Conservation (phyloP, 2,113 vertebrate species). For the Ptychochromis oligacanthus region DNA sequence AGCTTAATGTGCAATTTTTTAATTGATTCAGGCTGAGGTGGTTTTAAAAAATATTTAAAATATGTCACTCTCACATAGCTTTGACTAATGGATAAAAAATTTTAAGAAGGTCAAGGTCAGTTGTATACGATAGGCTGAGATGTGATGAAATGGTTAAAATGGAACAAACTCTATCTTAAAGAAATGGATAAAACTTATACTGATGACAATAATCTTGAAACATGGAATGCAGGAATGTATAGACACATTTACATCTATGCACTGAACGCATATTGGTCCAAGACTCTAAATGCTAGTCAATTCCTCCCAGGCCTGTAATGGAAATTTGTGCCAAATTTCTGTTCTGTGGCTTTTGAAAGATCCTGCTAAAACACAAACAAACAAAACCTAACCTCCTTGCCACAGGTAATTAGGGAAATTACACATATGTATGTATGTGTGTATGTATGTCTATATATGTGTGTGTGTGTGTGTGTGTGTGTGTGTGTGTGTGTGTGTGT, state of each 20-base stretch:
- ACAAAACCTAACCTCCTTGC: neutral
- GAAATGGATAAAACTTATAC: too few species aligned
- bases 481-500: too few species aligned
- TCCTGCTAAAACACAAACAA: slow-evolving; percentile 11
- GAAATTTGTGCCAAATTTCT: neutral
- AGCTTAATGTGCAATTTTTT: neutral
- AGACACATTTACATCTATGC: neutral
- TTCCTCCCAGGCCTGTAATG: neutral
- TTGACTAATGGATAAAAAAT: too few species aligned
- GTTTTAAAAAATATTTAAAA: too few species aligned
- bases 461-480: too few species aligned
- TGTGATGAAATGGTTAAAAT: too few species aligned
- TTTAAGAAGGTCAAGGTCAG: too few species aligned
- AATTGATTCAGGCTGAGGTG: neutral
- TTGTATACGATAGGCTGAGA: too few species aligned
- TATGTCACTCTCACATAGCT: too few species aligned
- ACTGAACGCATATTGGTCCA: neutral
- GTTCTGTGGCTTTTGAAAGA: neutral
- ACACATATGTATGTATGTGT: too few species aligned
- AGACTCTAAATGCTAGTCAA: neutral
- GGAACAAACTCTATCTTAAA: too few species aligned
- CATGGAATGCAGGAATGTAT: neutral
- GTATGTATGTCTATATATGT: too few species aligned
- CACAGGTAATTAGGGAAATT: neutral
- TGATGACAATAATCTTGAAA: neutral